Percentiles rank a stretch among this genome's conserved stretches.
Evolutionary conservation across 2,888 invertebrate species (phyloP).

Genomic region (Chaetogeoica ovagalla): DNA sequence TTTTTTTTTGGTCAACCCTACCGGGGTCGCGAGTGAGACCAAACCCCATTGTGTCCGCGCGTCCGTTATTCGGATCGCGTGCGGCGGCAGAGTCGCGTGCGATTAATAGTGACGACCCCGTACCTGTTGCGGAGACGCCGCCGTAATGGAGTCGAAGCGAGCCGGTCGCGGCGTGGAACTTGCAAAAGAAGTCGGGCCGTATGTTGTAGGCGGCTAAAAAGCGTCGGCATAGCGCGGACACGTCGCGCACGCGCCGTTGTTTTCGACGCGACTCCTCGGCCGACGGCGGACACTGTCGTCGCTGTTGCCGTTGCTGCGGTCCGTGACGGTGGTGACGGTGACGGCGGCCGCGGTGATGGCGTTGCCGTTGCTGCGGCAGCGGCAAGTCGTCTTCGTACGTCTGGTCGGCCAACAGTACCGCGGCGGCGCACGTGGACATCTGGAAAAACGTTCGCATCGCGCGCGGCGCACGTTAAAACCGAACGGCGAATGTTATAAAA

Average conservation of each 20-base stretch:
- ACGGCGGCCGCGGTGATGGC: slow-evolving; percentile 57
- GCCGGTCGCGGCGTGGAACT: slow-evolving; percentile 64
- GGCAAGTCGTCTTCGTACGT: slow-evolving; percentile 69
- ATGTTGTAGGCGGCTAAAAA: slow-evolving; percentile 70
- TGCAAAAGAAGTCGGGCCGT: slow-evolving; percentile 77
- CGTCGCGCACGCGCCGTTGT: slow-evolving; percentile 58
- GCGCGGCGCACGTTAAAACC: no score
- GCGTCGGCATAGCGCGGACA: slow-evolving; percentile 67
- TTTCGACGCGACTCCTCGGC: not conserved
- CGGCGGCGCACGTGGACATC: slow-evolving; percentile 34
- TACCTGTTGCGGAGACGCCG: not conserved
- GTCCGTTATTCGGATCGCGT: no score
- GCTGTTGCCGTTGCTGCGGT: not conserved
- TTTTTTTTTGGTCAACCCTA: no score
- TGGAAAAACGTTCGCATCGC: slow-evolving; percentile 17
- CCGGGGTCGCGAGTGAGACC: no score
- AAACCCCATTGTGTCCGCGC: no score
- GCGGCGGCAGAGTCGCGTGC: no score
- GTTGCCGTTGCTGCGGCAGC: slow-evolving; percentile 60
- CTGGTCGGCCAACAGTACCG: slow-evolving; percentile 75
- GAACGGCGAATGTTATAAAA: no score
- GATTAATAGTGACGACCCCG: not conserved
- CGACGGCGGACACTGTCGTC: slow-evolving; percentile 24
- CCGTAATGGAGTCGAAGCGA: not conserved
- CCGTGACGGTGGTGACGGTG: slow-evolving; percentile 50